Conservation (phyloP, 2,888 invertebrate species). For the Nebria salina region DNA sequence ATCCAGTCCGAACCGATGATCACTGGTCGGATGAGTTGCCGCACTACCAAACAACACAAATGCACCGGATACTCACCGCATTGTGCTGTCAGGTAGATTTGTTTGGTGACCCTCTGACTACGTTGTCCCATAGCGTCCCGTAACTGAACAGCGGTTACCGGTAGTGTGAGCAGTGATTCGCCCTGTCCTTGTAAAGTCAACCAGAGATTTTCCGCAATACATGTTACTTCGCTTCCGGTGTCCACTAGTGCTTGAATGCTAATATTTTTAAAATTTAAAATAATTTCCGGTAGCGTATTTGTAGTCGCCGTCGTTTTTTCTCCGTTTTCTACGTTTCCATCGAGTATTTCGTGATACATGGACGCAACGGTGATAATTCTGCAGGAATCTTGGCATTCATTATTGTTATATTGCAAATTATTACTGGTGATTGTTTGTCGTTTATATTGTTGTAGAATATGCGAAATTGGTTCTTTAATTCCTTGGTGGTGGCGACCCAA, state of each 20-base stretch:
- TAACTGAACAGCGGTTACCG: constrained; percentile 45
- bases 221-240: constrained; percentile 49
- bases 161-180: constrained; percentile 36
- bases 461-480: not conserved
- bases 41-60: constrained; percentile 22
- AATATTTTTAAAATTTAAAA: not conserved
- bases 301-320: too few relatives aligned
- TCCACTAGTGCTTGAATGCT: constrained; percentile 40
- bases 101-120: constrained; percentile 29
- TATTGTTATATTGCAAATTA: not conserved
- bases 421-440: not conserved
- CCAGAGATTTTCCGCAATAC: constrained; percentile 47
- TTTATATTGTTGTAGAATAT: not conserved
- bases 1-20: constrained; percentile 23
- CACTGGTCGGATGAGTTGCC: constrained; percentile 22
- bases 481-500: not conserved
- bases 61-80: not conserved
- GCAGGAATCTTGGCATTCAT: not conserved
- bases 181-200: constrained; percentile 11
- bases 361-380: not conserved
- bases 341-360: constrained; percentile 25
- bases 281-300: constrained; percentile 11
- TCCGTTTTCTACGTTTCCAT: not conserved
- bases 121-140: constrained; percentile 48
- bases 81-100: constrained; percentile 26